Conservation (phyloP, 1,140 invertebrate genomes). For the Camponotus floridanus region DNA sequence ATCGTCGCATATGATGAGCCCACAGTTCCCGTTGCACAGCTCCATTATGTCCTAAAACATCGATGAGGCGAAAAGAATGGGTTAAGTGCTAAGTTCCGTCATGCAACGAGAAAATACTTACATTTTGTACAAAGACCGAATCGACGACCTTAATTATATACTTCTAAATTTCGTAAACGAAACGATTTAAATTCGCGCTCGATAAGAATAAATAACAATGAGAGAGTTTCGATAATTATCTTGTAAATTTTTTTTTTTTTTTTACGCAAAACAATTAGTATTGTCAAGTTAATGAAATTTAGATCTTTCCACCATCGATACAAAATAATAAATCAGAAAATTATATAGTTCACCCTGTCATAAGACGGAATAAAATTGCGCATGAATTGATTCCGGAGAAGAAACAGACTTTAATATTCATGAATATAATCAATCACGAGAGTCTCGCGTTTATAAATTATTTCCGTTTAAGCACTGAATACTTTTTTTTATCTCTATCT, state of each 20-base stretch:
- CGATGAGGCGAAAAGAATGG: neutral
- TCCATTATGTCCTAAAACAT: constrained; percentile 85
- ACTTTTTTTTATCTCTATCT: neutral
- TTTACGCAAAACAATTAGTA: neutral
- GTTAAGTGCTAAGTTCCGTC: constrained; percentile 3
- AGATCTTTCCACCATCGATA: constrained; percentile 5
- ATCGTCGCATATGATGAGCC: constrained; percentile 81
- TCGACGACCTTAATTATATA: constrained; percentile 10
- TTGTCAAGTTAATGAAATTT: neutral
- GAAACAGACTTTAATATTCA: neutral
- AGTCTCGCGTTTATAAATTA: constrained; percentile 2
- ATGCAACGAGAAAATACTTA: neutral
- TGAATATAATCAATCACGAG: neutral
- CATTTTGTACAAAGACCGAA: neutral
- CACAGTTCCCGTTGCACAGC: constrained; percentile 83
- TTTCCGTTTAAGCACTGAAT: neutral
- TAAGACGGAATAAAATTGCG: neutral
- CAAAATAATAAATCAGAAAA: constrained; percentile 14
- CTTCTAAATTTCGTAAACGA: neutral
- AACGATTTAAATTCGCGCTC: constrained; percentile 6
- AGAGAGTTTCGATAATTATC: neutral
- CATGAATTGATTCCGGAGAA: neutral
- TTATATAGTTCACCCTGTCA: neutral
- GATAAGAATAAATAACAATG: neutral
- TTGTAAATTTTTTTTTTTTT: neutral